Conservation (phyloP, 2,797 vertebrate species). For the Luscinia luscinia region DNA sequence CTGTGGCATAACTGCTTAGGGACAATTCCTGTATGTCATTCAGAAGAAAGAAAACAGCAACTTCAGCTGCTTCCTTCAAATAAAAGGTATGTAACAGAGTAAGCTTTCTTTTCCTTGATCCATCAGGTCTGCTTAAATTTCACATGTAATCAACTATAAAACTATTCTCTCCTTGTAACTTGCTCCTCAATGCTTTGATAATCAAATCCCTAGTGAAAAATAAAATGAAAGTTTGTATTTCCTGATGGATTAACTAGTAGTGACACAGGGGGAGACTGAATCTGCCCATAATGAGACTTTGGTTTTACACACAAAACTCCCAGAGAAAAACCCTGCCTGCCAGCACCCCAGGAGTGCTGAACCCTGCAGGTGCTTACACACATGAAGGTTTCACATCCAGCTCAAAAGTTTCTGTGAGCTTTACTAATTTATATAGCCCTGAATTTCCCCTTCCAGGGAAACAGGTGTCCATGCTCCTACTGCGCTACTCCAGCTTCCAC, state of each 20-base stretch:
- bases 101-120: background rate
- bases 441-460: background rate
- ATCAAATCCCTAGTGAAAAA: constrained; percentile 8
- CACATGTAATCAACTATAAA: background rate
- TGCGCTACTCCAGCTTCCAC: rapidly evolving
- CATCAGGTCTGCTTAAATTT: background rate
- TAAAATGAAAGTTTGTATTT: background rate
- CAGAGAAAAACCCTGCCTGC: background rate
- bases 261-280: background rate
- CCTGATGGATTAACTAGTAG: background rate
- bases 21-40: background rate
- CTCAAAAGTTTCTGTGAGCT: background rate
- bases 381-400: background rate
- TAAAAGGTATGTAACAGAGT: background rate
- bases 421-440: background rate
- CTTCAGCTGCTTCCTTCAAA: background rate
- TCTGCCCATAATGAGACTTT: background rate
- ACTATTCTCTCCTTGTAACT: background rate
- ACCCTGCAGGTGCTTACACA: background rate
- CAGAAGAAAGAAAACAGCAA: background rate
- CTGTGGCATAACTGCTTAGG: background rate
- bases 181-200: background rate
- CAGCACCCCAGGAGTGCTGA: background rate
- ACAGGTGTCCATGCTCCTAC: rapidly evolving
- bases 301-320: background rate